Conservation (phyloP, 2,113 vertebrate species). For the Agelaius tricolor region DNA sequence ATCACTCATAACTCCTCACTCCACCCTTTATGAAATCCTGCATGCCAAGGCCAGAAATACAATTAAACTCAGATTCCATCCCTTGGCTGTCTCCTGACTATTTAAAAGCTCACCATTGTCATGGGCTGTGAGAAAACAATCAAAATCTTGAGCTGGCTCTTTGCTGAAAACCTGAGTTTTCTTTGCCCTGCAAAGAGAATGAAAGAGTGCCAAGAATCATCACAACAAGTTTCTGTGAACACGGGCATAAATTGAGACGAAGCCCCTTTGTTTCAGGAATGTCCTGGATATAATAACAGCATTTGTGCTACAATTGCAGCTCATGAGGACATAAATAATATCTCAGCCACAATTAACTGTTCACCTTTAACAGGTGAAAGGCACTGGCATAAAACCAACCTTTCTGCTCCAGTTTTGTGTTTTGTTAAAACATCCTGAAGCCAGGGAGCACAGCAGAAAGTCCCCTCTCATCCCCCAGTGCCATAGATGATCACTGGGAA, state of each 20-base stretch:
- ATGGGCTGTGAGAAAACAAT: constrained; percentile 8
- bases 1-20: background rate
- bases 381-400: background rate
- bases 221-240: background rate
- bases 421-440: background rate
- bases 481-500: background rate
- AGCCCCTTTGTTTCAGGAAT: background rate
- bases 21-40: background rate
- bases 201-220: background rate
- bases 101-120: constrained; percentile 30
- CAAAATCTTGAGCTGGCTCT: background rate
- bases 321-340: background rate
- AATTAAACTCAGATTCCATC: background rate
- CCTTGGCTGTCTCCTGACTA: background rate
- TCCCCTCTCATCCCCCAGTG: background rate
- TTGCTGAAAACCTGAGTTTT: background rate
- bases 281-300: background rate
- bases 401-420: background rate
- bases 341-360: background rate
- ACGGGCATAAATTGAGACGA: background rate
- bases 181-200: background rate
- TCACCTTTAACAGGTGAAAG: background rate
- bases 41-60: background rate
- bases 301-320: background rate
- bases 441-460: background rate